Evolutionary conservation across 2,113 vertebrate species (phyloP).

Genomic region (Tragelaphus strepsiceros): DNA sequence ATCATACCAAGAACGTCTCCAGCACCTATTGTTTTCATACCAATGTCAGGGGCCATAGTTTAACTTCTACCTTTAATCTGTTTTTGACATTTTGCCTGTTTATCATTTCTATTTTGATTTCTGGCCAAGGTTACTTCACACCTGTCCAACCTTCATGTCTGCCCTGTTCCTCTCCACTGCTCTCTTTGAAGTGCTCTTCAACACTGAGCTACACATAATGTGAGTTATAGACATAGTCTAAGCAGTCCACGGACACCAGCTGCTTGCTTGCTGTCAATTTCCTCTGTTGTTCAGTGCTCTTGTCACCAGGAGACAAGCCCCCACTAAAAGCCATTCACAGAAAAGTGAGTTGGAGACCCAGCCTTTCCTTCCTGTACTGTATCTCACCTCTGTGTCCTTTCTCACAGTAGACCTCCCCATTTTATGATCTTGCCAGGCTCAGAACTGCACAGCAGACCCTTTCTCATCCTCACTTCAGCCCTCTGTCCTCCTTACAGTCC

Average conservation of each 20-base stretch:
- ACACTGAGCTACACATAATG: not conserved
- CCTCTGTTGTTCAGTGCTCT: not conserved
- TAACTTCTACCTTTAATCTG: not conserved
- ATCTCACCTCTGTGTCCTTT: not conserved
- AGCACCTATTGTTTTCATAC: not conserved
- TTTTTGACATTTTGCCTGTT: not conserved
- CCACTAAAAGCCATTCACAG: not conserved
- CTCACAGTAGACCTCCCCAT: fast-evolving
- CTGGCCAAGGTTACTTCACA: too few relatives aligned
- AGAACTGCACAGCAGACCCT: not conserved
- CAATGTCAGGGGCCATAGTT: not conserved
- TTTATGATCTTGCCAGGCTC: not conserved
- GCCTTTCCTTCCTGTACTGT: not conserved
- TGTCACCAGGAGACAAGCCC: not conserved
- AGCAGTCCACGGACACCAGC: not conserved
- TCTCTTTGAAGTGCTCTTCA: not conserved
- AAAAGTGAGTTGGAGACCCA: not conserved
- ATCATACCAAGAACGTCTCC: not conserved
- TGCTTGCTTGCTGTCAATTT: not conserved
- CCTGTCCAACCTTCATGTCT: not conserved
- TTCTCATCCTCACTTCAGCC: not conserved
- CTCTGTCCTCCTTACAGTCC: not conserved
- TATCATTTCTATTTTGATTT: not conserved
- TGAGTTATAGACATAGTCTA: not conserved
- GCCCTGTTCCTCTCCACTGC: not conserved